phyloP scores from a whole-genome alignment of 2,797 vertebrate species.

The Hemibagrus guttatus region DNA sequence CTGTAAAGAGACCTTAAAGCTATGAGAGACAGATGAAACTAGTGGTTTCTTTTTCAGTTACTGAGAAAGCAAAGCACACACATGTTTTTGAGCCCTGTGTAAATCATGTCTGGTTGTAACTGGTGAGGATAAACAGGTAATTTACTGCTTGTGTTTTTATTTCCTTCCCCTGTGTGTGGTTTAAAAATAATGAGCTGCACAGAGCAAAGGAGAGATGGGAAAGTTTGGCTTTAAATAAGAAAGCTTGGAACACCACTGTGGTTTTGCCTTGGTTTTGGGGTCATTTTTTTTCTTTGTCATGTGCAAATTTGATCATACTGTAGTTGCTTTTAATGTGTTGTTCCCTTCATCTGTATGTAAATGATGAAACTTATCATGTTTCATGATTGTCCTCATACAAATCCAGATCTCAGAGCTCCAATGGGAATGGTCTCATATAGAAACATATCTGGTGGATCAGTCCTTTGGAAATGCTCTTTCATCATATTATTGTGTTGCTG shows the following conservation, averaged over 20 bases:
- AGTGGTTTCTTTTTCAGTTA: slow-evolving; percentile 9
- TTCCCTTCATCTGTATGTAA: slow-evolving; percentile 43
- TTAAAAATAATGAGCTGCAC: slow-evolving; percentile 25
- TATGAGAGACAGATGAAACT: slow-evolving; percentile 9
- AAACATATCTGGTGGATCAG: slow-evolving; percentile 25
- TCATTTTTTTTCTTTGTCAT: neutral
- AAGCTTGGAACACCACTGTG: neutral
- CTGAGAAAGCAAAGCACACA: neutral
- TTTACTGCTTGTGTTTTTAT: slow-evolving; percentile 28
- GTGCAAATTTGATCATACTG: slow-evolving; percentile 9
- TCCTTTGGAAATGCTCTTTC: slow-evolving; percentile 6
- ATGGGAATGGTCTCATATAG: slow-evolving; percentile 11
- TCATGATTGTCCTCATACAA: neutral
- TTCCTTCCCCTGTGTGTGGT: slow-evolving; percentile 17
- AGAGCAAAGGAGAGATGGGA: neutral
- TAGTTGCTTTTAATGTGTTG: slow-evolving; percentile 21
- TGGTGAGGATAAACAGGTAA: slow-evolving; percentile 21
- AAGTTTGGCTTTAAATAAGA: slow-evolving; percentile 5
- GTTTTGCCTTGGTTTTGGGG: slow-evolving; percentile 3
- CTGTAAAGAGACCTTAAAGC: slow-evolving; percentile 22
- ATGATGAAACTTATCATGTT: slow-evolving; percentile 32
- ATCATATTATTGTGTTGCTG: slow-evolving; percentile 40
- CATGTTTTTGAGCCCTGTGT: slow-evolving; percentile 10
- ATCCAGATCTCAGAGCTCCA: slow-evolving; percentile 24
- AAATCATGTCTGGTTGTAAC: slow-evolving; percentile 15